Evolutionary conservation across 2,797 vertebrate species (phyloP).

Genomic region (Pipistrellus nathusii): DNA sequence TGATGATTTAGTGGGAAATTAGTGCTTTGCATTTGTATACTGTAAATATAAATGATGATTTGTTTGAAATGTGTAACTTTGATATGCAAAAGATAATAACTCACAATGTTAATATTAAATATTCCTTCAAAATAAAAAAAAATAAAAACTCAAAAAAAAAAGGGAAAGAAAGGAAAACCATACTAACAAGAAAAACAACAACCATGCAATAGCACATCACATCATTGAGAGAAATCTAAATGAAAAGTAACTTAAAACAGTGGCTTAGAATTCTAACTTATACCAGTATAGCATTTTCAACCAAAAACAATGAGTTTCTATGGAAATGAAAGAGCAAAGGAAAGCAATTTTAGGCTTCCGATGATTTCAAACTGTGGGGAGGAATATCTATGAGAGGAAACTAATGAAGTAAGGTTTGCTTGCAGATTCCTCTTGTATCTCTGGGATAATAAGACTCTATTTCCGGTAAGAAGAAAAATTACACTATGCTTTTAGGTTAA

Average conservation of each 20-base stretch:
- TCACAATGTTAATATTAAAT: too few species aligned
- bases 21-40: too few species aligned
- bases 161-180: not conserved
- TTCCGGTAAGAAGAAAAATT: not conserved
- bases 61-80: too few species aligned
- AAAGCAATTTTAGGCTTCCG: not conserved
- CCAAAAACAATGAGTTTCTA: not conserved
- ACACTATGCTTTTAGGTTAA: not conserved
- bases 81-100: too few species aligned
- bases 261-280: not conserved
- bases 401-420: not conserved
- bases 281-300: not conserved
- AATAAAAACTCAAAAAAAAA: too few species aligned
- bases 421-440: not conserved
- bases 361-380: not conserved
- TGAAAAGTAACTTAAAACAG: not conserved
- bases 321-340: not conserved
- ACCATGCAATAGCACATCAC: not conserved
- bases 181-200: not conserved
- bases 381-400: not conserved
- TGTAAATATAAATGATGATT: too few species aligned
- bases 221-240: not conserved
- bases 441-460: not conserved
- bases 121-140: too few species aligned
- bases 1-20: too few species aligned